These are phyloP conservation scores for Australoheros scitulus DNA, from an alignment of 2,113 vertebrate genomes.

Conservation along the genomic window DNA sequence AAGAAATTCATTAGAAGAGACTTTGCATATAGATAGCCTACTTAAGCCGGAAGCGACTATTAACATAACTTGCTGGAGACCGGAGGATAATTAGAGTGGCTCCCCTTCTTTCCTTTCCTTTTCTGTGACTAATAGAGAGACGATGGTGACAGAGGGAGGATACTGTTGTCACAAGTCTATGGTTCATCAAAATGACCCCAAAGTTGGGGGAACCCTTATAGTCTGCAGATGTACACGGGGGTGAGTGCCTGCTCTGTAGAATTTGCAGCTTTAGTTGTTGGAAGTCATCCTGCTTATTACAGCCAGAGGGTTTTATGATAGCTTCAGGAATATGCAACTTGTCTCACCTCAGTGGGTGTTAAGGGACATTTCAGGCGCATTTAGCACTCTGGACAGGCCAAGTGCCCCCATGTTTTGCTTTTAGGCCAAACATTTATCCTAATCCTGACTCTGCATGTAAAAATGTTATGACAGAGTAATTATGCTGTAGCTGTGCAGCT, in stretches of 20 bases:
- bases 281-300: neutral
- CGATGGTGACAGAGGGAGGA: conserved; percentile 57
- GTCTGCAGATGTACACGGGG: neutral
- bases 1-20: conserved; percentile 82
- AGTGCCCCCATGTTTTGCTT: neutral
- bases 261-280: neutral
- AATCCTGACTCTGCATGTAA: neutral
- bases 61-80: conserved; percentile 79
- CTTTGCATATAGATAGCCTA: conserved; percentile 88
- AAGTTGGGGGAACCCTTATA: neutral
- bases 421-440: conserved; percentile 1
- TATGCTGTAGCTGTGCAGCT: too few species aligned
- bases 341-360: neutral
- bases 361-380: neutral
- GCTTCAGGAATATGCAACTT: neutral
- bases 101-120: conserved; percentile 55
- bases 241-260: neutral
- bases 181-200: conserved; percentile 32
- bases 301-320: neutral
- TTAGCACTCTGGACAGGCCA: neutral
- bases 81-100: conserved; percentile 75
- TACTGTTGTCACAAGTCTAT: conserved; percentile 5
- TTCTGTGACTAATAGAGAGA: conserved; percentile 62
- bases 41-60: conserved; percentile 78
- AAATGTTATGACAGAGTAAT: neutral